Evolutionary conservation across 37 sponge, comb jelly and placozoan species (phyloP).

Genomic region (Chondrosia reniformis): DNA sequence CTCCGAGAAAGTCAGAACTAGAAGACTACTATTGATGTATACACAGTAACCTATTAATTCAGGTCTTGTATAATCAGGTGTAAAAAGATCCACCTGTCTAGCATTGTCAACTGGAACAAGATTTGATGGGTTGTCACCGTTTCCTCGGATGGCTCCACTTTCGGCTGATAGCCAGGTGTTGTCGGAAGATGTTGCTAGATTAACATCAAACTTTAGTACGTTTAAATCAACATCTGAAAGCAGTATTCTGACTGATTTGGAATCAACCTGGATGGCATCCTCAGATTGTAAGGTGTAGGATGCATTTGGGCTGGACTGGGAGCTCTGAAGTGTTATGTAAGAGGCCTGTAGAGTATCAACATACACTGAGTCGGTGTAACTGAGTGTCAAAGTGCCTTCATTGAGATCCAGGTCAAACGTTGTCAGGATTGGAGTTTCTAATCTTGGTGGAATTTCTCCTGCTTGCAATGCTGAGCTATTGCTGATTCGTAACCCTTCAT

Average conservation of each 20-base stretch:
- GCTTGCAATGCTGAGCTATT: slow-evolving; percentile 47
- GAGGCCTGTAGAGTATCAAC: slow-evolving; percentile 32
- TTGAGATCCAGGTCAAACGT: slow-evolving; percentile 68
- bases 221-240: slow-evolving; percentile 57
- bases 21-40: slow-evolving; percentile 56
- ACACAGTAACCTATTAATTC: slow-evolving; percentile 47
- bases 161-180: slow-evolving; percentile 72
- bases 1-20: slow-evolving; percentile 76
- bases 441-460: slow-evolving; percentile 16
- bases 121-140: slow-evolving; percentile 43
- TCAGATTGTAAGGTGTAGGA: slow-evolving; percentile 49
- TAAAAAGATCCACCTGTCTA: slow-evolving; percentile 52
- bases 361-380: slow-evolving; percentile 67
- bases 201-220: slow-evolving; percentile 54
- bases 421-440: slow-evolving; percentile 48
- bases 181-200: slow-evolving; percentile 45
- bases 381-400: slow-evolving; percentile 48
- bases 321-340: slow-evolving; percentile 56
- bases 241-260: slow-evolving; percentile 17
- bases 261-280: slow-evolving; percentile 21
- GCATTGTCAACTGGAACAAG: slow-evolving; percentile 46
- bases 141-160: slow-evolving; percentile 59
- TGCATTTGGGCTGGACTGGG: not conserved
- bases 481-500: slow-evolving; percentile 40
- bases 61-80: slow-evolving; percentile 73